Evolutionary conservation across 1,140 invertebrate genomes (phyloP).

Genomic region (Chlorops oryzae): DNA sequence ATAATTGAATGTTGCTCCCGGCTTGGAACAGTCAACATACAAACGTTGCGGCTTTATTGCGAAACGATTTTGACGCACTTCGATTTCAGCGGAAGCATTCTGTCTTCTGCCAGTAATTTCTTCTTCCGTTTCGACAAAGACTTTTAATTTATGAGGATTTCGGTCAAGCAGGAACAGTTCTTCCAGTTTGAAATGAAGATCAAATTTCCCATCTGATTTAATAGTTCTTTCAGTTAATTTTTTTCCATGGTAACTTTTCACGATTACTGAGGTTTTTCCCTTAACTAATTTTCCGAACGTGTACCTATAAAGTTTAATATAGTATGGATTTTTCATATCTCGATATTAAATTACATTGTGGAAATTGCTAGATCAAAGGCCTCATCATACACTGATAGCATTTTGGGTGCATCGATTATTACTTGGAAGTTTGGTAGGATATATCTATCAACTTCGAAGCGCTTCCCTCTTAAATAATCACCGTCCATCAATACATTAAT

Average conservation of each 20-base stretch:
- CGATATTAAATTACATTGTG: too few species aligned
- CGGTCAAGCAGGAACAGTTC: too few species aligned
- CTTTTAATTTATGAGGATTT: too few species aligned
- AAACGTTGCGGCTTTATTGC: too few species aligned
- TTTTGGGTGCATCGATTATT: slow-evolving; percentile 69
- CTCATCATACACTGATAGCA: slow-evolving; percentile 74
- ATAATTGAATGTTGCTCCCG: too few species aligned
- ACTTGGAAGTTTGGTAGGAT: slow-evolving; percentile 89
- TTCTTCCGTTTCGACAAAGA: slow-evolving; percentile 71
- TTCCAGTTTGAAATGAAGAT: slow-evolving; percentile 62
- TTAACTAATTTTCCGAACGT: slow-evolving; percentile 69
- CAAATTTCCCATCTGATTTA: slow-evolving; percentile 61
- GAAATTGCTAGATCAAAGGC: slow-evolving; percentile 69
- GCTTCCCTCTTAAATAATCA: slow-evolving; percentile 2
- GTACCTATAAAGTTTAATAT: too few species aligned
- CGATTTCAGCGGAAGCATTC: too few species aligned
- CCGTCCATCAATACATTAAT: slow-evolving; percentile 37
- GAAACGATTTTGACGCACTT: too few species aligned
- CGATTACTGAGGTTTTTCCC: slow-evolving; percentile 62
- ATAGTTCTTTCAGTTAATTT: slow-evolving; percentile 18
- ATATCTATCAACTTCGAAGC: slow-evolving; percentile 65
- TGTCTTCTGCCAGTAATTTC: slow-evolving; percentile 59
- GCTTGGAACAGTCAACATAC: too few species aligned
- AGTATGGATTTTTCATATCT: too few species aligned
- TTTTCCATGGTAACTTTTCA: too few species aligned